Evolutionary conservation across 2,888 invertebrate species (phyloP).

Genomic region (Ophion obscuratus): DNA sequence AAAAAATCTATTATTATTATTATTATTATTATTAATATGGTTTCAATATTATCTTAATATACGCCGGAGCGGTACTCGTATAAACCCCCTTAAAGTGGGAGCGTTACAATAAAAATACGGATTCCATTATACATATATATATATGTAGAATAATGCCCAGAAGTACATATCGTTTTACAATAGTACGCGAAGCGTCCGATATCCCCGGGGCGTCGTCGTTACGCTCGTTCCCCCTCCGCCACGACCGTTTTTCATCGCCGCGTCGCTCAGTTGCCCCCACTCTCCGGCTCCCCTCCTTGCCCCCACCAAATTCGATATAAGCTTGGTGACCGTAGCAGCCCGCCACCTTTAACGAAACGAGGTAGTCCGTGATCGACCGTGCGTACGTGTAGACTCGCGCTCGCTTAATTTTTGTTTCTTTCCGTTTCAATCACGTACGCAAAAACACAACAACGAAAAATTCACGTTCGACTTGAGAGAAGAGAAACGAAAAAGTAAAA

Average conservation of each 20-base stretch:
- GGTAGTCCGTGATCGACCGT: constrained; percentile 66
- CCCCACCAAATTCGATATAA: constrained; percentile 53
- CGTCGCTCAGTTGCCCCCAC: constrained; percentile 22
- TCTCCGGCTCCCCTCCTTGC: constrained; percentile 6
- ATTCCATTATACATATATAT: neutral
- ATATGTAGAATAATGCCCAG: neutral
- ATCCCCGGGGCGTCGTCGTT: constrained; percentile 53
- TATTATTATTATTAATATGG: too few relatives aligned
- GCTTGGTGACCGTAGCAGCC: constrained; percentile 50
- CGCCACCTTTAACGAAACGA: constrained; percentile 62
- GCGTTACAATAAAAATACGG: neutral
- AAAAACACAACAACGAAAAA: neutral
- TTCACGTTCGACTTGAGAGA: neutral
- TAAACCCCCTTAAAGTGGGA: too few relatives aligned
- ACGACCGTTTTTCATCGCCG: constrained; percentile 31
- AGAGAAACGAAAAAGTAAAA: neutral
- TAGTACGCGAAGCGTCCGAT: constrained; percentile 40
- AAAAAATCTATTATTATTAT: too few relatives aligned
- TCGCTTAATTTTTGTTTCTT: constrained; percentile 30
- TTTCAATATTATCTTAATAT: too few relatives aligned
- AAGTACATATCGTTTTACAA: constrained; percentile 2
- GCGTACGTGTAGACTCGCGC: constrained; percentile 32
- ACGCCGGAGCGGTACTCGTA: too few relatives aligned
- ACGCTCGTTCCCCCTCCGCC: constrained; percentile 21
- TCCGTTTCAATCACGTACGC: neutral